These are phyloP conservation scores for Pituophis catenifer DNA, from an alignment of 2,113 vertebrate genomes.

Conservation along the genomic window DNA sequence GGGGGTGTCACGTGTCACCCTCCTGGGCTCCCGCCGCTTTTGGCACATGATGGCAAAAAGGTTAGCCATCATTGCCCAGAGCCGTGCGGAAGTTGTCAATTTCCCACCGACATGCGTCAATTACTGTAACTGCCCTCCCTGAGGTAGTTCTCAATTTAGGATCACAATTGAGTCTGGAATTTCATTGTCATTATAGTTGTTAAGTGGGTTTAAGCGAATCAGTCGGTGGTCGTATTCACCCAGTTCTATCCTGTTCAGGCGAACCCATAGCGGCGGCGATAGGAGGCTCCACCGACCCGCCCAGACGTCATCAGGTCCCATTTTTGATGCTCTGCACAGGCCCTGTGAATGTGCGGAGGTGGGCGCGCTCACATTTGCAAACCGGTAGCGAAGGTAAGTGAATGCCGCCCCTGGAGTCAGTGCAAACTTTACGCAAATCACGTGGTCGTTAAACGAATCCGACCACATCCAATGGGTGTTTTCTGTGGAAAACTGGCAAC, in stretches of 20 bases:
- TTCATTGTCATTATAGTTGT: background rate
- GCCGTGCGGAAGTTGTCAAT: background rate
- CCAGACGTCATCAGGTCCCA: no score
- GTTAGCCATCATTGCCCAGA: background rate
- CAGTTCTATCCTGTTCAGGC: no score
- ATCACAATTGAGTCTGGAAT: background rate
- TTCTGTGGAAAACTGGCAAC: background rate
- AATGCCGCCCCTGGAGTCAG: background rate
- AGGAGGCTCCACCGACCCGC: no score
- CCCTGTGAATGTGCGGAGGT: no score
- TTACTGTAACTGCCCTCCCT: background rate
- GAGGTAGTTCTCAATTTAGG: background rate
- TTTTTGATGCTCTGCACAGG: no score
- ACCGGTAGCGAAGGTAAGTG: no score
- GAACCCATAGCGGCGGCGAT: no score
- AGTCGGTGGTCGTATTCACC: background rate
- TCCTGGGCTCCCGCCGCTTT: no score
- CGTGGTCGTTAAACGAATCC: background rate
- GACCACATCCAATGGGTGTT: background rate
- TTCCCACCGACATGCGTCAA: background rate
- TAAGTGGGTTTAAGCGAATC: background rate
- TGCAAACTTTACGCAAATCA: background rate
- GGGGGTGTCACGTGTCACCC: no score
- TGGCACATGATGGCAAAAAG: no score
- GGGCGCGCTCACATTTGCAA: no score